Conservation (phyloP, 2,888 invertebrate species). For the Watsonalla binaria region DNA sequence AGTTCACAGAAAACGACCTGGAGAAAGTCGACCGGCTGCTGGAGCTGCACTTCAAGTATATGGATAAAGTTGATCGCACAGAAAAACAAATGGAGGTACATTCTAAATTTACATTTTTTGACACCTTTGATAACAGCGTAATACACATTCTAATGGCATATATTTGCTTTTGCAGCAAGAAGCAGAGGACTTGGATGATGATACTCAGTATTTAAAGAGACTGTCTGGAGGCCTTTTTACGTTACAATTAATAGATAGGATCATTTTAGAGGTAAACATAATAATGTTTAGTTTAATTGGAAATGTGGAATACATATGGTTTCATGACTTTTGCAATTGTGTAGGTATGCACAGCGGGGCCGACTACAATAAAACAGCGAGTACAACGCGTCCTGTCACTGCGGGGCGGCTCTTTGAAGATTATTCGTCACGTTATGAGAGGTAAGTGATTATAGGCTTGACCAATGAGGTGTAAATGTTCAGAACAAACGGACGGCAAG, state of each 20-base stretch:
- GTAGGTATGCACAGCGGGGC: conserved; percentile 83
- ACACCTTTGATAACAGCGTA: too few relatives aligned
- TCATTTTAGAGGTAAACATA: conserved; percentile 84
- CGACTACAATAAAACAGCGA: conserved; percentile 87
- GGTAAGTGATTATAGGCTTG: conserved; percentile 66
- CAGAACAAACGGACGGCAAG: too few relatives aligned
- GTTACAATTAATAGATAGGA: conserved; percentile 95
- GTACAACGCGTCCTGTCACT: conserved; percentile 93
- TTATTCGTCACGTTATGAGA: conserved; percentile 95
- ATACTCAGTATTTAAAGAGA: conserved; percentile 91
- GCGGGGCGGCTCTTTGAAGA: conserved; percentile 93
- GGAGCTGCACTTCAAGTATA: conserved; percentile 97
- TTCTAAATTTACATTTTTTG: neutral
- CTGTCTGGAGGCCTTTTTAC: conserved; percentile 97
- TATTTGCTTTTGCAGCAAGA: conserved; percentile 45
- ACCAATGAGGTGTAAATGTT: too few relatives aligned
- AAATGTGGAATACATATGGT: neutral
- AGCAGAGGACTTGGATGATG: conserved; percentile 87
- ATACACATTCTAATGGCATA: too few relatives aligned
- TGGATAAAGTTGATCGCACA: conserved; percentile 92
- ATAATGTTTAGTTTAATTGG: conserved; percentile 1
- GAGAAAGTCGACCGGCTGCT: conserved; percentile 98
- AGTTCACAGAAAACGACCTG: conserved; percentile 98
- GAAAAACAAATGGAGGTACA: conserved; percentile 86
- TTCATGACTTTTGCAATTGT: neutral